Conservation (phyloP, 2,113 vertebrate species). For the Pelobates fuscus region DNA sequence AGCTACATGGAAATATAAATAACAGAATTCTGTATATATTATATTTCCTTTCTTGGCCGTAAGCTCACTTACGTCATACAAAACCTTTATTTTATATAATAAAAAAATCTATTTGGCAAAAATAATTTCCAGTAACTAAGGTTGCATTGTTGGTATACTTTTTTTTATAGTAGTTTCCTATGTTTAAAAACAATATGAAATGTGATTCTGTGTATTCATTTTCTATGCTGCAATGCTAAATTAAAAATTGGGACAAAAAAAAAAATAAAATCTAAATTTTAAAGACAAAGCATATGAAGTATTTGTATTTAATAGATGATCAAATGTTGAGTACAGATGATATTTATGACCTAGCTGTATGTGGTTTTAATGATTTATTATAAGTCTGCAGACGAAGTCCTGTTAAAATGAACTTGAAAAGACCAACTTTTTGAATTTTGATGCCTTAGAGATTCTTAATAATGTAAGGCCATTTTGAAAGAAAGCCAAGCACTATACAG, state of each 20-base stretch:
- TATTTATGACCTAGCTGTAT: constrained; percentile 76
- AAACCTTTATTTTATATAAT: constrained; percentile 7
- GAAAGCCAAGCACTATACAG: constrained; percentile 69
- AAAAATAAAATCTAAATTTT: constrained; percentile 40
- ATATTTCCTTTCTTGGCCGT: constrained; percentile 1
- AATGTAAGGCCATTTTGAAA: constrained; percentile 80
- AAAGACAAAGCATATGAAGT: constrained; percentile 59
- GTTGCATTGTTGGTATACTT: background rate
- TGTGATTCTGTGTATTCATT: background rate
- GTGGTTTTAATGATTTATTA: constrained; percentile 87
- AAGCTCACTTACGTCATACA: constrained; percentile 6
- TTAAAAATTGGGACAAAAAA: constrained; percentile 31
- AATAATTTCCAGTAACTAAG: background rate
- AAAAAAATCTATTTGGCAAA: constrained; percentile 3
- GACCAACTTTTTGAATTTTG: constrained; percentile 71
- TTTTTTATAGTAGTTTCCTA: constrained; percentile 5
- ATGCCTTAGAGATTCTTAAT: constrained; percentile 78
- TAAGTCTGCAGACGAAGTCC: constrained; percentile 77
- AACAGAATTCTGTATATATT: constrained; percentile 4
- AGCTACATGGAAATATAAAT: background rate
- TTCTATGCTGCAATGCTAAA: background rate
- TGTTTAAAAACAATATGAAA: background rate
- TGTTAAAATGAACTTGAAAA: constrained; percentile 74
- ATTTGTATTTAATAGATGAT: constrained; percentile 61
- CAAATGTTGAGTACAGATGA: constrained; percentile 77